These are phyloP conservation scores for Pseudoatta argentina DNA, from an alignment of 1,140 invertebrate species.

Conservation along the genomic window DNA sequence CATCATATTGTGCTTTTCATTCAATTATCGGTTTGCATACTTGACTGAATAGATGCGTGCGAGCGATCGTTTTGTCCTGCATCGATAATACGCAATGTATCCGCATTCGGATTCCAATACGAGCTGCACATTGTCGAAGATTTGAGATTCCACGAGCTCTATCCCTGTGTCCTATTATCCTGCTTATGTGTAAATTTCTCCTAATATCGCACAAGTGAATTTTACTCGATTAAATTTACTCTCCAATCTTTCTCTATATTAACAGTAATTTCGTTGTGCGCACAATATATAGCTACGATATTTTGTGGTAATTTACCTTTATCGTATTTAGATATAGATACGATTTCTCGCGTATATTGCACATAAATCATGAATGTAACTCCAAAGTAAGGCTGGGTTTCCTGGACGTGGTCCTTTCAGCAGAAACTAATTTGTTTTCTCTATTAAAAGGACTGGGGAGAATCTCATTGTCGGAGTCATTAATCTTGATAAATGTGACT, in stretches of 20 bases:
- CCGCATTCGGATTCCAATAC: conserved; percentile 71
- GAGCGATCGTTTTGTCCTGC: conserved; percentile 66
- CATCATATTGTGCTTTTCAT: conserved; percentile 67
- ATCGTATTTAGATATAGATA: not conserved
- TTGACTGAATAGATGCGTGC: conserved; percentile 69
- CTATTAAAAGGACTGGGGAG: conserved; percentile 13
- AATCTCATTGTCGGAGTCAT: conserved; percentile 40
- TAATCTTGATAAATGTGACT: conserved; percentile 53
- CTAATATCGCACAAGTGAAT: not conserved
- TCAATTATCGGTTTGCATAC: conserved; percentile 75
- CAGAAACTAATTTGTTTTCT: conserved; percentile 38
- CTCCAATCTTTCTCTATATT: not conserved
- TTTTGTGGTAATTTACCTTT: conserved; percentile 18
- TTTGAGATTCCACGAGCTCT: conserved; percentile 49
- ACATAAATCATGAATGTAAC: not conserved
- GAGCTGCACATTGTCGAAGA: conserved; percentile 70
- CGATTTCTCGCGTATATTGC: conserved; percentile 3
- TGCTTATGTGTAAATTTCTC: conserved; percentile 50
- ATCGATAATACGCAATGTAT: conserved; percentile 71
- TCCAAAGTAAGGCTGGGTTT: not conserved
- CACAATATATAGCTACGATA: not conserved
- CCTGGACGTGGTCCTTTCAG: conserved; percentile 26
- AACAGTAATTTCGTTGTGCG: not conserved
- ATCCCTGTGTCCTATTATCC: conserved; percentile 15
- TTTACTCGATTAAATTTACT: not conserved